These are phyloP conservation scores for Scophthalmus maximus DNA, from an alignment of 2,113 vertebrate genomes.

Conservation along the genomic window DNA sequence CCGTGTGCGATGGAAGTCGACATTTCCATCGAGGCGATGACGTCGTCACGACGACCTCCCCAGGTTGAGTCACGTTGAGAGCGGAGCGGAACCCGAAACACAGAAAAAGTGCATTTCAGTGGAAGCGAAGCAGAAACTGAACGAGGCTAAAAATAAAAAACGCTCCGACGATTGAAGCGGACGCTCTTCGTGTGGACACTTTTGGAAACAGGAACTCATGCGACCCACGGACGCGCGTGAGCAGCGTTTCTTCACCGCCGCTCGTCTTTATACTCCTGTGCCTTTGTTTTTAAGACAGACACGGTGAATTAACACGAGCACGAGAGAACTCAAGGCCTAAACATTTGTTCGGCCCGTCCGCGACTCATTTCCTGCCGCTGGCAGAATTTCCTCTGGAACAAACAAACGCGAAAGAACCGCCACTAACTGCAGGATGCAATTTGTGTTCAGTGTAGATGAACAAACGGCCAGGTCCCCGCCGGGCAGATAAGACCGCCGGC, in stretches of 20 bases:
- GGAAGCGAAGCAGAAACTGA: conserved; percentile 24
- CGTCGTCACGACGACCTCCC: neutral
- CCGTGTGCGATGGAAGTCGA: conserved; percentile 1
- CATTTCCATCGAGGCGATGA: conserved; percentile 19
- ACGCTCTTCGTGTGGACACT: neutral
- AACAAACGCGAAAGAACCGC: conserved; percentile 3
- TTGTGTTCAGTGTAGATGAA: conserved; percentile 37
- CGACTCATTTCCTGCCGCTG: no score
- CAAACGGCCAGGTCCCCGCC: no score
- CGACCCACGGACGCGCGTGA: conserved; percentile 10
- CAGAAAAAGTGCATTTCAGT: conserved; percentile 17
- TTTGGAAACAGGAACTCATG: conserved; percentile 55
- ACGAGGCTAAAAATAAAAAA: conserved; percentile 2
- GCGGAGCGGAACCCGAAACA: no score
- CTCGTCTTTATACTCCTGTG: neutral
- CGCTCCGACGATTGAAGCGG: conserved; percentile 30
- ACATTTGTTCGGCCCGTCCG: no score
- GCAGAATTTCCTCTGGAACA: neutral
- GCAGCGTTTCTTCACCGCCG: neutral
- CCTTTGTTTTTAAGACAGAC: no score
- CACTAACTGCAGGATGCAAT: conserved; percentile 3
- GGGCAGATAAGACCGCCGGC: conserved; percentile 33
- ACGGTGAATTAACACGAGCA: no score
- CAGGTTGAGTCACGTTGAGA: conserved; percentile 16
- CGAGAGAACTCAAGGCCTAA: no score